Evolutionary conservation across 1,140 invertebrate genomes (phyloP), one percentile per base, ranked within the genome.

Genomic region (Patella vulgata): DNA sequence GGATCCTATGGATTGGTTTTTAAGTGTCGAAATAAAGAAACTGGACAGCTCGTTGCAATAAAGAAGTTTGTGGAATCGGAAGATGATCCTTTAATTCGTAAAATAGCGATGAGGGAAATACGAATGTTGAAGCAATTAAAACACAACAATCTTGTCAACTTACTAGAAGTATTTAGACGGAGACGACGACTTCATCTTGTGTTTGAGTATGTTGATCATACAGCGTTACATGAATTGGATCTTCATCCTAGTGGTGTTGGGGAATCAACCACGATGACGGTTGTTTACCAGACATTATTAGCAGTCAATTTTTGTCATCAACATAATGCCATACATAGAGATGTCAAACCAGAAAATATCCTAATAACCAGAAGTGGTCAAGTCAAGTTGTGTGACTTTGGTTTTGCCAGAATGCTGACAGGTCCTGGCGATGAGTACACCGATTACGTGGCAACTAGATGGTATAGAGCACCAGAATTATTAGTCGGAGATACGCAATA

Each of bases 1-100:
- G 97, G 97, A 56, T 97, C 95, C 43, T 99, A 99, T 84, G 97
- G 97, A 9, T 90, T 98, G 59, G 97, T 99, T 48, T 99, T 98
- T 88, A 98, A 99, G 84, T 99, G 97, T 85, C 90, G 95, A 46
- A 97, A 98, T 85, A 88, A 93, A 70, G 96, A 99, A 74, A 98
- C 93, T 1, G 94, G 95, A 6, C 92, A 96, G 75, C 87, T 98
- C 44, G 97, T 99, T 14, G 97, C 97, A 12, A 97, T 99, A 23
- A 99, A 99, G 86, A 97, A 98, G 82, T 99, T 99, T 83, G 92
- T 98, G 11, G 97, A 99, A 84, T 97, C 96, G 14, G 97, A 99
- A 85, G 97, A 99, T 75, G 97, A 99, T 86, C 96, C 97, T 0
- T 89, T 97, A 0, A 99, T 99, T 69, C 89, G 96, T 63, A 99